Evolutionary conservation across 2,797 vertebrate species (phyloP).

Genomic region (Pitangus sulphuratus): DNA sequence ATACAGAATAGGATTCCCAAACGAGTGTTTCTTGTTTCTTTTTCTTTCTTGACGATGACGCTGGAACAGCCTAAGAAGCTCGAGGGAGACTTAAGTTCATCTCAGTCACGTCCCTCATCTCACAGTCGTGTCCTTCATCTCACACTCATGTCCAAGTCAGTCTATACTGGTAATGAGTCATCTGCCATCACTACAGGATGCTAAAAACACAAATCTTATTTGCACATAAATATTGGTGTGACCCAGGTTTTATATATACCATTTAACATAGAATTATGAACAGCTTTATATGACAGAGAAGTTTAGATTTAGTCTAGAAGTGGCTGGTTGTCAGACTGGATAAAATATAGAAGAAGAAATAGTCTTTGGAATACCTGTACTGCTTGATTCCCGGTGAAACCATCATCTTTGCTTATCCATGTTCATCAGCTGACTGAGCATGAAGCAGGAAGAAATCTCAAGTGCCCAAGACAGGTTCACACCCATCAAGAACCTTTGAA

Average conservation of each 20-base stretch:
- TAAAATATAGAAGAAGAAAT: neutral
- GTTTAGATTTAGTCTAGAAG: neutral
- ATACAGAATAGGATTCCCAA: neutral
- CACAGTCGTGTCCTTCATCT: neutral
- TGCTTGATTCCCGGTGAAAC: neutral
- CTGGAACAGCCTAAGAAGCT: neutral
- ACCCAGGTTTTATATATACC: neutral
- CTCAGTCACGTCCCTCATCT: neutral
- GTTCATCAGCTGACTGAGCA: neutral
- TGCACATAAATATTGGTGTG: accelerated
- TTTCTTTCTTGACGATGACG: neutral
- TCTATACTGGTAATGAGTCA: neutral
- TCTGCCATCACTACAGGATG: neutral
- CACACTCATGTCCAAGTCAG: neutral
- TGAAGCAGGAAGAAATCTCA: neutral
- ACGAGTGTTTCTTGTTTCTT: neutral
- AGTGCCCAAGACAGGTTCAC: neutral
- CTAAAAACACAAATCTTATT: neutral
- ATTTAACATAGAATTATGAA: neutral
- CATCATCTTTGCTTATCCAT: neutral
- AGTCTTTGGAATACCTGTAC: neutral
- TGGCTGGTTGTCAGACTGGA: neutral
- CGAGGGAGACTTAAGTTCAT: neutral
- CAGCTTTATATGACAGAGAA: neutral
- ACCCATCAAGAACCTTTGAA: neutral